These are phyloP conservation scores for Helobdella robusta DNA, from an alignment of 2,888 invertebrate genomes.

Conservation along the genomic window DNA sequence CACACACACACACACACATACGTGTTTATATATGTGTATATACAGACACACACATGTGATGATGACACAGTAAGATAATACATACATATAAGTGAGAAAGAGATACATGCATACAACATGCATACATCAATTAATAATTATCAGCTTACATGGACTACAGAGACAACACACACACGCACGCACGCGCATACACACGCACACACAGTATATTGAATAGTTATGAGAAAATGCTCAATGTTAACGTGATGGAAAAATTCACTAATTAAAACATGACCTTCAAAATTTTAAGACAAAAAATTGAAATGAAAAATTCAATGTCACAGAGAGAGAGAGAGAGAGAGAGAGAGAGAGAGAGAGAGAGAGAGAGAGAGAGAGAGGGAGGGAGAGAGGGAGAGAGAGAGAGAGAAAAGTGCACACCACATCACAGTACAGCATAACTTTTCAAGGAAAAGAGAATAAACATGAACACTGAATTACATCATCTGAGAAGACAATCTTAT, in stretches of 20 bases:
- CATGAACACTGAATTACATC: too few species aligned
- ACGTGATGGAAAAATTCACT: neutral
- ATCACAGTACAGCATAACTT: too few species aligned
- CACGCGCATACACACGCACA: slow-evolving; percentile 4
- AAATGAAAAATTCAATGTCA: neutral
- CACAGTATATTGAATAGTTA: neutral
- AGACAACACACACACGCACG: neutral
- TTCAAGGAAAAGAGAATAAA: too few species aligned
- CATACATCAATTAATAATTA: too few species aligned
- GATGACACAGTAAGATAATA: too few species aligned
- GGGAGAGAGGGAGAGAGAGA: neutral
- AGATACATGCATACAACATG: too few species aligned
- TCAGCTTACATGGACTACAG: too few species aligned
- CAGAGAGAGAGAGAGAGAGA: slow-evolving; percentile 10
- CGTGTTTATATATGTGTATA: neutral
- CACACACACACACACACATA: neutral
- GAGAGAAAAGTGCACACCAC: too few species aligned
- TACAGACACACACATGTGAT: too few species aligned
- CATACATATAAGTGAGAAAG: too few species aligned
- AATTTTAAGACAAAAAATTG: neutral
- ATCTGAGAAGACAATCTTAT: too few species aligned
- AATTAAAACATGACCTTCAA: neutral
- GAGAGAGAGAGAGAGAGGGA: neutral
- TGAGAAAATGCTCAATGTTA: neutral
- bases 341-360: slow-evolving; percentile 9